phyloP scores from a whole-genome alignment of 2,797 vertebrate species.

The Salarias fasciatus region DNA sequence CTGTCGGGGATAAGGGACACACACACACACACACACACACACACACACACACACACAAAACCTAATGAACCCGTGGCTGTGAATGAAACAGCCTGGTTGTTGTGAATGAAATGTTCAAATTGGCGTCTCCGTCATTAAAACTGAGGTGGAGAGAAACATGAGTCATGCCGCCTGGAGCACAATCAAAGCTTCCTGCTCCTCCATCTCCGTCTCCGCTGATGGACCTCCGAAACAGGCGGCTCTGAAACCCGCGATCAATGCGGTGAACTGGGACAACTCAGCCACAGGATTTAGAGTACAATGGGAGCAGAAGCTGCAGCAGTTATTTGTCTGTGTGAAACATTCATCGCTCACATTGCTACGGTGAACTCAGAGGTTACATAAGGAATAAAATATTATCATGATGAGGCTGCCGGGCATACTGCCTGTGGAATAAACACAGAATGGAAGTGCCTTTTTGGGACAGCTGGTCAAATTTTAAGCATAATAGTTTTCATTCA shows the following conservation, averaged over 20 bases:
- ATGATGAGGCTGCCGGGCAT: not conserved
- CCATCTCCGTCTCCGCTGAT: conserved; percentile 32
- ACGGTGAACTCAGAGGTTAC: conserved; percentile 7
- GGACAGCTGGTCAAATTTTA: not conserved
- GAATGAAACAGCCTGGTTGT: conserved; percentile 44
- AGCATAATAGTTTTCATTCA: no score
- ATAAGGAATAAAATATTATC: conserved; percentile 14
- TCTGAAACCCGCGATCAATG: conserved; percentile 43
- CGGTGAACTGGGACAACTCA: not conserved
- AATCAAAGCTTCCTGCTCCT: conserved; percentile 68
- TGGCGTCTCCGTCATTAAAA: conserved; percentile 58
- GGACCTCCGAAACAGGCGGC: conserved; percentile 18
- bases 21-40: no score
- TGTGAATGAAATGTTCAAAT: conserved; percentile 58
- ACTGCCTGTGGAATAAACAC: conserved; percentile 1
- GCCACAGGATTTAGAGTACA: no score
- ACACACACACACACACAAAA: no score
- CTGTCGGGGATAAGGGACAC: no score
- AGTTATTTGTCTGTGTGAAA: no score
- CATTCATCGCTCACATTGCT: no score
- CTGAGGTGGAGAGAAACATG: conserved; percentile 48
- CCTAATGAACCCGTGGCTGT: conserved; percentile 40
- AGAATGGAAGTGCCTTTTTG: not conserved
- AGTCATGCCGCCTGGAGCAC: conserved; percentile 66
- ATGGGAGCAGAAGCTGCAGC: not conserved